Percentiles rank a stretch among this genome's conserved stretches.
Conservation (phyloP, 1,140 invertebrate genomes). For the Anoplophora glabripennis region DNA sequence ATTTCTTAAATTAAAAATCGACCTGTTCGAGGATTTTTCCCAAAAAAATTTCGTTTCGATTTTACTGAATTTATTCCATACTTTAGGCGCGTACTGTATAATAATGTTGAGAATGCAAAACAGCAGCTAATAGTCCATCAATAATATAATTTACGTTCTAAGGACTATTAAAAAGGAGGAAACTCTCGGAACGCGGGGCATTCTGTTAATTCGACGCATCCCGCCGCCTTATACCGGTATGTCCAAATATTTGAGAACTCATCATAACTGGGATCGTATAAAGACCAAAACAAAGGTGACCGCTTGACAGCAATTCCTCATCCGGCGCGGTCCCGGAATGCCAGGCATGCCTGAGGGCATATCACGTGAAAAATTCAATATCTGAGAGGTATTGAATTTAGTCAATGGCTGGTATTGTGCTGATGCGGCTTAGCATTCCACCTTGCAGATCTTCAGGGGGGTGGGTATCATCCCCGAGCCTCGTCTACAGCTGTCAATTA, state of each 20-base stretch:
- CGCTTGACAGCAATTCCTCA: constrained; percentile 40
- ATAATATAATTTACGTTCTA: no score
- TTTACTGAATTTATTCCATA: no score
- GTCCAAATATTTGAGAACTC: constrained; percentile 20
- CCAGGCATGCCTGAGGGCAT: constrained; percentile 29
- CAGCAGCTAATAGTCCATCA: no score
- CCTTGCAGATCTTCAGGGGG: neutral
- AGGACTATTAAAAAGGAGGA: no score
- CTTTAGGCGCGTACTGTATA: no score
- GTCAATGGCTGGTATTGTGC: constrained; percentile 36
- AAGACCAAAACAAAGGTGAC: constrained; percentile 25
- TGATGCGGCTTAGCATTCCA: constrained; percentile 24
- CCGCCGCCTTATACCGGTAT: neutral
- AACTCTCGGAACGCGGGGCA: neutral
- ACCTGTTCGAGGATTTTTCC: no score
- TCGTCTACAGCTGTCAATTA: constrained; percentile 39
- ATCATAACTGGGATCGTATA: constrained; percentile 11
- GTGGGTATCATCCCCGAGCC: constrained; percentile 6
- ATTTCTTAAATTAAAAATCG: no score
- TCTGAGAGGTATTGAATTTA: constrained; percentile 24
- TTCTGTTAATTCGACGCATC: constrained; percentile 12
- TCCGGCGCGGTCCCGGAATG: constrained; percentile 30
- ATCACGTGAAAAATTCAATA: constrained; percentile 42
- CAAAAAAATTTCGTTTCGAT: no score
- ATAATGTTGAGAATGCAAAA: no score